Conservation (phyloP, 2,888 invertebrate species). For the Acanthacorydalis orientalis region DNA sequence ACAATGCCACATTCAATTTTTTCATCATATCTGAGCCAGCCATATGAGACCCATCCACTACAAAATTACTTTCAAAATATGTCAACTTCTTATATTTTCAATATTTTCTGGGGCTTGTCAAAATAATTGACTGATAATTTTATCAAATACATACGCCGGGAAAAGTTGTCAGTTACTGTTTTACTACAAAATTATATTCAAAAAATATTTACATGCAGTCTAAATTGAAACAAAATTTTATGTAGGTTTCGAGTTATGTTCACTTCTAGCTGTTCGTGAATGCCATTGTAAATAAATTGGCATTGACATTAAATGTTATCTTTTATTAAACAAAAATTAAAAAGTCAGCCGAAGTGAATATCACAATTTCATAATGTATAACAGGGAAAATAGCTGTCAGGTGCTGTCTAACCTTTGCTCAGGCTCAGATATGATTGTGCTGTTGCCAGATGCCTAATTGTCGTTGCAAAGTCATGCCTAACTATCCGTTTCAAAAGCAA, state of each 20-base stretch:
- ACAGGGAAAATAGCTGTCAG: not conserved
- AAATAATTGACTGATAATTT: not conserved
- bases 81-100: not conserved
- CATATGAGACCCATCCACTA: no score
- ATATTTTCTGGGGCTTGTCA: constrained; percentile 6
- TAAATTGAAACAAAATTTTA: no score
- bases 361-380: not conserved
- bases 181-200: no score
- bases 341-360: not conserved
- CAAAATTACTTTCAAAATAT: not conserved
- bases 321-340: not conserved
- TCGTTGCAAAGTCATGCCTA: no score
- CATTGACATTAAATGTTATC: not conserved
- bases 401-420: constrained; percentile 2
- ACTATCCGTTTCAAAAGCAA: constrained; percentile 14
- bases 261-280: no score
- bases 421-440: constrained; percentile 7
- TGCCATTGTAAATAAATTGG: no score
- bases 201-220: no score
- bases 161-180: no score
- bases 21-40: constrained; percentile 44
- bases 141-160: no score
- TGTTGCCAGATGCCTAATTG: not conserved
- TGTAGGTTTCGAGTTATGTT: no score
- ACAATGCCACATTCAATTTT: constrained; percentile 39